A percentile compares a stretch with the other conserved stretches of the same genome.
Conservation (phyloP, 2,797 vertebrate genomes). For the Varecia variegata region DNA sequence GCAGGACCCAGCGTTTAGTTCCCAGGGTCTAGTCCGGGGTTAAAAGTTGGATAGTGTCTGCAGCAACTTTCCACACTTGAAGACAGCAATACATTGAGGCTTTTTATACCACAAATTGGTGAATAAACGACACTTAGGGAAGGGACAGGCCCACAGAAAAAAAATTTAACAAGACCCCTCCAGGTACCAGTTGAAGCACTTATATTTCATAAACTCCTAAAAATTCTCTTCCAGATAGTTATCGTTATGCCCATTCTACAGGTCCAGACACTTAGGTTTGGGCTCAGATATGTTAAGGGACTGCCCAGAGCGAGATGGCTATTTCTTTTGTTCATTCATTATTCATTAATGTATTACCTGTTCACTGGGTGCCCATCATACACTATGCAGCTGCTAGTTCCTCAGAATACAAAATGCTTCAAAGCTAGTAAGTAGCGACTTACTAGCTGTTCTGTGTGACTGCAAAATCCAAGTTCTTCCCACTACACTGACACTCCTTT, state of each 20-base stretch:
- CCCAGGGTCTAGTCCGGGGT: not conserved
- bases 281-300: not conserved
- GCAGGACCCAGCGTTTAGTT: not conserved
- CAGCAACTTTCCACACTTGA: not conserved
- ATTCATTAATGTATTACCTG: conserved; percentile 40
- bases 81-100: not conserved
- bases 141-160: not conserved
- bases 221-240: not conserved
- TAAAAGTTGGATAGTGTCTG: not conserved
- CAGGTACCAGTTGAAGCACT: not conserved
- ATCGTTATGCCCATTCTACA: not conserved
- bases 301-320: not conserved
- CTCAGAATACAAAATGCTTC: not conserved
- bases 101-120: not conserved
- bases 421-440: not conserved
- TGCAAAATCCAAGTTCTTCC: not conserved
- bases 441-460: not conserved
- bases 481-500: not conserved
- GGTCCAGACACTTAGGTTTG: not conserved
- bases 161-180: not conserved
- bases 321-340: conserved; percentile 39
- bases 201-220: not conserved
- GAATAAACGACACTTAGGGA: not conserved
- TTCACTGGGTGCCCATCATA: not conserved
- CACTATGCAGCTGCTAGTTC: not conserved